Conservation (phyloP, 1,140 invertebrate genomes). For the Nephila pilipes region DNA sequence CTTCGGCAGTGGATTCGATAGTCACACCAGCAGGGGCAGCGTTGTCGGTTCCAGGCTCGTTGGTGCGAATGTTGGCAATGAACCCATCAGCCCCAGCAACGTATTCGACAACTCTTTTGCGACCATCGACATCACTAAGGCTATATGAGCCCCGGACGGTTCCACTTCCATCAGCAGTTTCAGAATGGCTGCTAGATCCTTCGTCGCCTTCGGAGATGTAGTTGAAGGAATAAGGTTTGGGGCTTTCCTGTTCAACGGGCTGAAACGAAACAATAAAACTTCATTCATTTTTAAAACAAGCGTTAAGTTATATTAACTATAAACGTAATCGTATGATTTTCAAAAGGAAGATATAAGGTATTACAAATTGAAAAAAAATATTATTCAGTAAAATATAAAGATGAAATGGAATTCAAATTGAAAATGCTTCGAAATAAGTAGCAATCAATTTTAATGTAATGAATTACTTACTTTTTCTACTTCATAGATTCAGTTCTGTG, state of each 20-base stretch:
- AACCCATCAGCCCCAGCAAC: constrained; percentile 79
- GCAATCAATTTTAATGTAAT: too few relatives aligned
- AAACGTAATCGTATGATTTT: too few relatives aligned
- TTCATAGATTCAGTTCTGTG: too few relatives aligned
- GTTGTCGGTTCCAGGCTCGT: constrained; percentile 42
- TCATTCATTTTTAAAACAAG: background rate
- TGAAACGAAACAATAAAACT: background rate
- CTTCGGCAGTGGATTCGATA: background rate
- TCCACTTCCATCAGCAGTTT: constrained; percentile 74
- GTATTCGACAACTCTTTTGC: constrained; percentile 79
- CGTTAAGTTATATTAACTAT: too few relatives aligned
- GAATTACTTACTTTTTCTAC: too few relatives aligned
- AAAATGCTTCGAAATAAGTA: too few relatives aligned
- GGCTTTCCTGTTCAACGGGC: constrained; percentile 7
- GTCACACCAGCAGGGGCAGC: constrained; percentile 17
- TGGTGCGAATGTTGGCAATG: constrained; percentile 73
- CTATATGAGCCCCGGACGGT: constrained; percentile 77
- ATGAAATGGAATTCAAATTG: too few relatives aligned
- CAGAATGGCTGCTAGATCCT: constrained; percentile 26
- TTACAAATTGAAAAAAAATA: too few relatives aligned
- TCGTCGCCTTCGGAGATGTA: constrained; percentile 78
- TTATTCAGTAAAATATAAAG: too few relatives aligned
- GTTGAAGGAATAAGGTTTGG: constrained; percentile 78
- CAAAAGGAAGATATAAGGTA: too few relatives aligned
- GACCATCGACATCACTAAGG: constrained; percentile 78